Conservation (phyloP, 2,797 vertebrate genomes). For the Hydrolagus colliei region DNA sequence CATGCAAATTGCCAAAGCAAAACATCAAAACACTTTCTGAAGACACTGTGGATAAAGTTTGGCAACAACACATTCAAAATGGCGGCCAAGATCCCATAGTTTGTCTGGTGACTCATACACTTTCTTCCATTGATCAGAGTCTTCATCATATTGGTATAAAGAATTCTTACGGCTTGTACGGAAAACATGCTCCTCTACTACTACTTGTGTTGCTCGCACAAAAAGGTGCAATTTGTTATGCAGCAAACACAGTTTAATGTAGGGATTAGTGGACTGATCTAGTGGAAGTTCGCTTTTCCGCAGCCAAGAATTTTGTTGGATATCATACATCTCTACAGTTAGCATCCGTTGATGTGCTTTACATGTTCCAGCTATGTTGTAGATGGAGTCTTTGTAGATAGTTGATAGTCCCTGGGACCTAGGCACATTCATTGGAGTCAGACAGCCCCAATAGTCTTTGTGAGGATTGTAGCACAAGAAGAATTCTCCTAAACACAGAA, state of each 20-base stretch:
- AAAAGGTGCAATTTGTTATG: slow-evolving; percentile 88
- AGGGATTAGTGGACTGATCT: slow-evolving; percentile 91
- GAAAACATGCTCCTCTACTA: slow-evolving; percentile 94
- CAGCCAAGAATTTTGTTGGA: slow-evolving; percentile 85
- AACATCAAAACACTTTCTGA: slow-evolving; percentile 89
- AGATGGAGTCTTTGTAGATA: slow-evolving; percentile 84
- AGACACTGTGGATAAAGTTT: slow-evolving; percentile 99
- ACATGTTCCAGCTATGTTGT: slow-evolving; percentile 92
- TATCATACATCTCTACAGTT: slow-evolving; percentile 91
- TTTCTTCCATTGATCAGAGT: slow-evolving; percentile 82
- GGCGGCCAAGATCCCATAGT: slow-evolving; percentile 96
- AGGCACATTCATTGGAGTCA: slow-evolving; percentile 87
- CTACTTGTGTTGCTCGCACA: slow-evolving; percentile 94
- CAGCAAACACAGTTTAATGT: slow-evolving; percentile 88
- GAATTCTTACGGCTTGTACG: slow-evolving; percentile 98
- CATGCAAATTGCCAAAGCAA: slow-evolving; percentile 46
- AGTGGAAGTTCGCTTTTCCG: slow-evolving; percentile 86
- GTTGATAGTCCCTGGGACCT: slow-evolving; percentile 87
- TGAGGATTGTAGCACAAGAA: slow-evolving; percentile 95
- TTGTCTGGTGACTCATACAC: slow-evolving; percentile 92
- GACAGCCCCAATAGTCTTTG: slow-evolving; percentile 94
- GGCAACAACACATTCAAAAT: slow-evolving; percentile 98
- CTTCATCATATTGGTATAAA: slow-evolving; percentile 87
- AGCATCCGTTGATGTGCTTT: slow-evolving; percentile 92
- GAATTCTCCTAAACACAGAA: slow-evolving; percentile 73